Evolutionary conservation across 2,113 vertebrate species (phyloP), one percentile per base, ranked within the genome.

Genomic region (Capreolus pygargus): DNA sequence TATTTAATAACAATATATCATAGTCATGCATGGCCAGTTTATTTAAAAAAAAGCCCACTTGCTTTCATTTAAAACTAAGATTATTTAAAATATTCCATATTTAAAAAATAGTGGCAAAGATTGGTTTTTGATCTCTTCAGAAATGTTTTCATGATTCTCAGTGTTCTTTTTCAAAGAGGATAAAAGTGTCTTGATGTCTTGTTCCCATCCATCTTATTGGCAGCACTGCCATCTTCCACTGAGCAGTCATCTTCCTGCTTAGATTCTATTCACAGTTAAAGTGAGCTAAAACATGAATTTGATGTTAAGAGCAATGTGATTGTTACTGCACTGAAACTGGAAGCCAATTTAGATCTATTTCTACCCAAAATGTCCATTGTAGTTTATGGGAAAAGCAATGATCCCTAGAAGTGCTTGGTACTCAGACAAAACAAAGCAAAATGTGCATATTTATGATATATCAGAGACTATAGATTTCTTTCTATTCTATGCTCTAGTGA

Each of bases 381-480:
- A 86, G 33, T 87, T 89, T 83, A 82, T 70, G 74, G 12, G 74
- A 52, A 97, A 54, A 87, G n/a, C 33, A 91, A 27, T 79, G 89
- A 94, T 47, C 91, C 86, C 50, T 98, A 97, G 15, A 98, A 98
- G 96, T 98, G 95, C 70, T 98, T 87, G 89, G 84, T 97, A 97
- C 92, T 96, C 86, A 97, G 86, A 89, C 78, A 98, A 85, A 74
- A 96, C 95, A 97, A 79, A 93, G 94, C 28, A 61, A 97, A 4
- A 64, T 95, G 39, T 97, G 95, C 57, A 60, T 91, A 95, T 97
- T 86, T 96, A 33, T 70, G 70, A 98, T 92, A 97, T 97, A 95
- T 87, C 97, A 92, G 95, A 67, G 97, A 98, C 85, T 96, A 84
- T 91, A 94, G 3, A 95, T 25, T 97, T 97, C 28, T 94, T 98